A percentile compares a stretch with the other conserved stretches of the same genome.
phyloP scores from a whole-genome alignment of 2,888 invertebrate genomes.

The Xanthorhoe spadicearia region DNA sequence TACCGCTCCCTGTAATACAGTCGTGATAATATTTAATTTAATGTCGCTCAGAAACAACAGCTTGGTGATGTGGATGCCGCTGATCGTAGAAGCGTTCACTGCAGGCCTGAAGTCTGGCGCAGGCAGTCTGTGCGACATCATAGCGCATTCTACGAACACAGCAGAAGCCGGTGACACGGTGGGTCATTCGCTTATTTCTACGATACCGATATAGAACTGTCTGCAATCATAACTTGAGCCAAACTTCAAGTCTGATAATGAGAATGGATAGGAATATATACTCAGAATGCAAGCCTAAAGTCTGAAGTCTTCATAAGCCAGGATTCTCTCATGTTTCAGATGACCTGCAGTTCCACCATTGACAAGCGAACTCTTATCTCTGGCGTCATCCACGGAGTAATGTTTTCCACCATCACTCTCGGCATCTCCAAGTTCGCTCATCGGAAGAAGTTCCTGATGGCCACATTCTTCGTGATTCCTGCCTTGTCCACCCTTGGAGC shows the following conservation, averaged over 20 bases:
- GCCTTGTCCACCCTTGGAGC: slow-evolving; percentile 35
- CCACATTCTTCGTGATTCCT: slow-evolving; percentile 36
- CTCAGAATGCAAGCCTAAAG: no score
- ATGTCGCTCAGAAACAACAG: slow-evolving; percentile 51
- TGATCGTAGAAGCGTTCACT: slow-evolving; percentile 50
- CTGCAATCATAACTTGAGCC: no score
- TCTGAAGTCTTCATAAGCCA: not conserved
- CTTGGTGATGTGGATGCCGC: slow-evolving; percentile 55
- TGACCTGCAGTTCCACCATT: slow-evolving; percentile 35
- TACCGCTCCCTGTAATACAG: no score
- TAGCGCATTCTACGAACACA: slow-evolving; percentile 30
- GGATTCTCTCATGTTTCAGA: slow-evolving; percentile 21
- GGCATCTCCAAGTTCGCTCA: slow-evolving; percentile 31
- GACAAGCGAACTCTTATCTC: slow-evolving; percentile 38
- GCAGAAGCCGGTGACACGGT: slow-evolving; percentile 29
- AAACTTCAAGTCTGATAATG: no score
- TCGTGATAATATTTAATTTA: no score
- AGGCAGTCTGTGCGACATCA: slow-evolving; percentile 39
- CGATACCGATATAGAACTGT: no score
- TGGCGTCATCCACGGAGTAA: slow-evolving; percentile 37
- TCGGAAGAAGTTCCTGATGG: slow-evolving; percentile 40
- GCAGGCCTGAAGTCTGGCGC: slow-evolving; percentile 33
- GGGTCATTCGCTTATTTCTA: slow-evolving; percentile 1
- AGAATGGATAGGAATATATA: no score
- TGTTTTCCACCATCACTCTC: slow-evolving; percentile 35